Evolutionary conservation across 1,140 invertebrate species (phyloP).

Genomic region (Saccostrea glomerata): DNA sequence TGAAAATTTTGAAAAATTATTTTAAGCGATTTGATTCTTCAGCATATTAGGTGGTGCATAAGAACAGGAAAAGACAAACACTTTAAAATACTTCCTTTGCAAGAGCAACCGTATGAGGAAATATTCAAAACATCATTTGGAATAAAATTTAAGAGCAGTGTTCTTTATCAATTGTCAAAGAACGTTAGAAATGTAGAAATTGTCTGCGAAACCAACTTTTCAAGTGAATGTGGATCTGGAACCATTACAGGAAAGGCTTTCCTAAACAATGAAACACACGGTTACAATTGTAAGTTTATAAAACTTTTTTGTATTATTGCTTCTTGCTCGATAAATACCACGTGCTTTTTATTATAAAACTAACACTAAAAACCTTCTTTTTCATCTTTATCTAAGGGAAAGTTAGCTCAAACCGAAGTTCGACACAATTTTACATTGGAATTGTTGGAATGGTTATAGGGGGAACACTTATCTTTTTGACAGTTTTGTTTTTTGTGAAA

Average conservation of each 20-base stretch:
- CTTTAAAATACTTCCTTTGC: not conserved
- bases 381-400: no score
- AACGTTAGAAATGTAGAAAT: not conserved
- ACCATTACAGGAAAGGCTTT: not conserved
- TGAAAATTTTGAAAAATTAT: no score
- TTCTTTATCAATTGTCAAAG: not conserved
- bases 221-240: not conserved
- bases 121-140: not conserved
- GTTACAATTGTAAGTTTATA: not conserved
- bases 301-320: not conserved
- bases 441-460: no score
- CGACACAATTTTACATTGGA: no score
- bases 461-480: no score
- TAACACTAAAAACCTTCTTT: no score
- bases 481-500: no score
- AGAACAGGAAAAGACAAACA: not conserved
- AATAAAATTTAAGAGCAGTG: not conserved
- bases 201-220: not conserved
- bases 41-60: not conserved
- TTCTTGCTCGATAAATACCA: not conserved
- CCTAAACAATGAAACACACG: not conserved
- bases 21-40: no score
- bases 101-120: not conserved
- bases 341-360: no score
- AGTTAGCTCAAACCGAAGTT: no score